phyloP scores from a whole-genome alignment of 2,888 invertebrate genomes.

The Scrobipalpa costella region DNA sequence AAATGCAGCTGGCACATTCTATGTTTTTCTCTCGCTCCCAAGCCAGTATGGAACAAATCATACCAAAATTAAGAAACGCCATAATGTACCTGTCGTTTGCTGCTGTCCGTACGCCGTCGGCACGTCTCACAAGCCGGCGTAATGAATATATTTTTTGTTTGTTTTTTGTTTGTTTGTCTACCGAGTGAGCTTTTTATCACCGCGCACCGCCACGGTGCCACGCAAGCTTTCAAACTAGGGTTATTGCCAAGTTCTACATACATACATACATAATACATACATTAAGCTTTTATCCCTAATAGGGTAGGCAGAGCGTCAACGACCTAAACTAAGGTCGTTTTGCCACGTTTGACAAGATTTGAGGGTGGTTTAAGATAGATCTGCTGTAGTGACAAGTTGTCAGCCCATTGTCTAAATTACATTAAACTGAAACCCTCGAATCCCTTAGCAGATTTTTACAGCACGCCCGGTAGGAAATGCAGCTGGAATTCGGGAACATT shows the following conservation, averaged over 20 bases:
- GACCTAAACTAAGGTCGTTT: background rate
- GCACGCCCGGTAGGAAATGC: no score
- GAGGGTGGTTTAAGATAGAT: no score
- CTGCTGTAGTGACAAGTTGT: no score
- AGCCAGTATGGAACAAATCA: no score
- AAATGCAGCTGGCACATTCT: no score
- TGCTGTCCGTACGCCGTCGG: constrained; percentile 22
- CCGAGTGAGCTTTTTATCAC: constrained; percentile 28
- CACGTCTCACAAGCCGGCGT: constrained; percentile 27
- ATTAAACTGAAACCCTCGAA: no score
- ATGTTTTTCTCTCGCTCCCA: no score
- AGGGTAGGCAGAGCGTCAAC: background rate
- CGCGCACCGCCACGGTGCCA: constrained; percentile 24
- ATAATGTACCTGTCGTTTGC: background rate
- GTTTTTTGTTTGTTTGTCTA: constrained; percentile 30
- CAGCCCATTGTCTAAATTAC: no score
- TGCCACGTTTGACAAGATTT: no score
- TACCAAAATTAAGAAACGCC: background rate
- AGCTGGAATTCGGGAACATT: no score
- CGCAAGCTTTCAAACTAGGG: constrained; percentile 21
- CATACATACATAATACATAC: background rate
- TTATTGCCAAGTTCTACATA: background rate
- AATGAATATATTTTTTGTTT: constrained; percentile 30
- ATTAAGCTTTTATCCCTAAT: background rate
- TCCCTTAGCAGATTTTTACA: no score